A percentile compares a stretch with the other conserved stretches of the same genome.
These are phyloP conservation scores for Spinus olivaceus DNA, from an alignment of 2,797 vertebrate species.

Conservation along the genomic window DNA sequence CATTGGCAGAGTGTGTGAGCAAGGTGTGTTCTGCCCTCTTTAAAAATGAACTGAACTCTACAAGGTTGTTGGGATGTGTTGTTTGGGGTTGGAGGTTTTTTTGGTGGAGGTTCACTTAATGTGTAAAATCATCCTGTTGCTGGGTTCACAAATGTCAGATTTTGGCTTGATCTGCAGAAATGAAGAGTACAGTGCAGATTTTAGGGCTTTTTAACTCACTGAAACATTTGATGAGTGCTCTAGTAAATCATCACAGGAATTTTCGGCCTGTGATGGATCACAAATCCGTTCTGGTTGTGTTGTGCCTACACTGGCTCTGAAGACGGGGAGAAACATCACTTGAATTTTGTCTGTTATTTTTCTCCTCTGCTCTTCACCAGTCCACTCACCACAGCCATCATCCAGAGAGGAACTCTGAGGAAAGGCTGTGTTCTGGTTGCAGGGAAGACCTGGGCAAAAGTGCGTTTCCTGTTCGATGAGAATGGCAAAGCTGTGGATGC, in stretches of 20 bases:
- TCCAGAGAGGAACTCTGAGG: slow-evolving; percentile 87
- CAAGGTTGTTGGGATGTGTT: background rate
- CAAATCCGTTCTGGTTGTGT: background rate
- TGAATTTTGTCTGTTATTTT: background rate
- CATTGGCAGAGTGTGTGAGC: background rate
- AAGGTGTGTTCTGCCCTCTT: background rate
- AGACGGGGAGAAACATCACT: background rate
- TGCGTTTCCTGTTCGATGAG: slow-evolving; percentile 92
- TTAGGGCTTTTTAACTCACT: background rate
- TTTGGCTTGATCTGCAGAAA: background rate
- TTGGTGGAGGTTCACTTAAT: background rate
- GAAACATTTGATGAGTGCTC: background rate
- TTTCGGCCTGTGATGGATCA: background rate
- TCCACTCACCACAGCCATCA: slow-evolving; percentile 86
- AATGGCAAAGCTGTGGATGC: slow-evolving; percentile 73
- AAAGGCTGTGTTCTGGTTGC: slow-evolving; percentile 88
- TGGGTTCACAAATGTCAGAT: background rate
- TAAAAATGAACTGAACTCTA: background rate
- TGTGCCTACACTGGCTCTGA: fast-evolving
- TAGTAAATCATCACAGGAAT: background rate
- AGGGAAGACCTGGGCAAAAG: slow-evolving; percentile 90
- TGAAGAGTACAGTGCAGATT: background rate
- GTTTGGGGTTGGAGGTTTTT: background rate
- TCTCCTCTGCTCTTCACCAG: slow-evolving; percentile 68
- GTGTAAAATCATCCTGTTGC: background rate